Percentiles rank a stretch among this genome's conserved stretches.
Evolutionary conservation across 2,113 vertebrate genomes (phyloP).

Genomic region (Brachyhypopomus occidentalis): DNA sequence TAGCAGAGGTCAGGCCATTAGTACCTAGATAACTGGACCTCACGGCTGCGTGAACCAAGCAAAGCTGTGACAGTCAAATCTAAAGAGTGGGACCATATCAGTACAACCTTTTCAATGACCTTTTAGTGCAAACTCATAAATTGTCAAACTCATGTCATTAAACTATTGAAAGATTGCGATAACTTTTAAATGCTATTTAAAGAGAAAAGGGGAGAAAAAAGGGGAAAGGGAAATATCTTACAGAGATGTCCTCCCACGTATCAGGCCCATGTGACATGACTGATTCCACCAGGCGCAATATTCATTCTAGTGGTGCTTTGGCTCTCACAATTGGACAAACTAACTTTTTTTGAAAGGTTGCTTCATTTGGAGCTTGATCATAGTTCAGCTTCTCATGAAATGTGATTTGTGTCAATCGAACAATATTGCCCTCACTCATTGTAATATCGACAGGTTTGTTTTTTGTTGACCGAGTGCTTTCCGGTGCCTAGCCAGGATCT

Average conservation of each 20-base stretch:
- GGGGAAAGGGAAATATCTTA: slow-evolving; percentile 63
- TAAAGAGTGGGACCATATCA: slow-evolving; percentile 35
- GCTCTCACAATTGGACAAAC: not conserved
- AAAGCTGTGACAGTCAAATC: not conserved
- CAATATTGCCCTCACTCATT: too few relatives aligned
- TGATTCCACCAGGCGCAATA: slow-evolving; percentile 70
- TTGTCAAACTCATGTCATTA: slow-evolving; percentile 57
- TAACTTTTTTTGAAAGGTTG: not conserved
- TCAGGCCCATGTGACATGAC: slow-evolving; percentile 71
- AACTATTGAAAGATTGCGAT: slow-evolving; percentile 33
- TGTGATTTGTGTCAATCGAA: too few relatives aligned
- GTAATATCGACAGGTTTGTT: too few relatives aligned
- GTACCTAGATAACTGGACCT: not conserved
- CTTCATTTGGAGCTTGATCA: not conserved
- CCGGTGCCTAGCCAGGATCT: not conserved
- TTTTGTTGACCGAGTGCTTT: too few relatives aligned
- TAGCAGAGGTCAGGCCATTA: not conserved
- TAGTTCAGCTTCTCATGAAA: slow-evolving; percentile 11
- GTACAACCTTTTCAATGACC: slow-evolving; percentile 33
- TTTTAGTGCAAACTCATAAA: slow-evolving; percentile 47
- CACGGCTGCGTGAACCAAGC: not conserved
- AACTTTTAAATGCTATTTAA: slow-evolving; percentile 49
- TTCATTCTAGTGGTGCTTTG: slow-evolving; percentile 74
- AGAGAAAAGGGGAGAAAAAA: slow-evolving; percentile 21
- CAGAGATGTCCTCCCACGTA: slow-evolving; percentile 70